A percentile compares a stretch with the other conserved stretches of the same genome.
Conservation (phyloP, 2,797 vertebrate species). For the Hylomyscus alleni region DNA sequence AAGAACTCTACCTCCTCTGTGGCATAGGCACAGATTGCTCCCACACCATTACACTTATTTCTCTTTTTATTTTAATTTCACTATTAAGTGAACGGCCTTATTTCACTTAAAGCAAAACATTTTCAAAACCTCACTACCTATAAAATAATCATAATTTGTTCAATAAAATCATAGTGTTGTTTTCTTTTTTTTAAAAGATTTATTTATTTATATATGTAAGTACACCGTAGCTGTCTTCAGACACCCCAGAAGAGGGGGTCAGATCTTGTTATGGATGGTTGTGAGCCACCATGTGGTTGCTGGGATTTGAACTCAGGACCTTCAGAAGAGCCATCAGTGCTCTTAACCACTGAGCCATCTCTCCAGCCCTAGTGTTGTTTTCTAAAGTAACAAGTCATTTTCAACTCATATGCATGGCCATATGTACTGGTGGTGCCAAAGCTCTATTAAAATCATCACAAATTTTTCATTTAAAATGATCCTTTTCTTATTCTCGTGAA, state of each 20-base stretch:
- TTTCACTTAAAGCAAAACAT: neutral
- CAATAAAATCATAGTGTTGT: neutral
- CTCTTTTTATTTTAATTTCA: neutral
- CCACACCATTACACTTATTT: neutral
- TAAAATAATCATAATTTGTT: neutral
- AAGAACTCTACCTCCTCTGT: neutral
- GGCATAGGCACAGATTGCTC: neutral
- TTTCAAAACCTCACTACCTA: neutral
- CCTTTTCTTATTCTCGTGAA: neutral
- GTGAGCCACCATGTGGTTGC: too few relatives aligned
- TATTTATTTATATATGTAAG: too few relatives aligned
- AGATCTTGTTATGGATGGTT: too few relatives aligned
- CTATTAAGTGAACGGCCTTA: neutral
- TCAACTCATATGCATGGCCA: neutral
- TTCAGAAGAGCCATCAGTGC: too few relatives aligned
- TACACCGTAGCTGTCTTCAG: too few relatives aligned
- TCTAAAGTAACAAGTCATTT: slow-evolving; percentile 2
- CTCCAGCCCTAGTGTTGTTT: neutral
- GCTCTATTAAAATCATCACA: neutral
- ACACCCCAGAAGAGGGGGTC: too few relatives aligned
- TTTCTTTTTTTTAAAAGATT: too few relatives aligned
- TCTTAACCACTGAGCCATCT: too few relatives aligned
- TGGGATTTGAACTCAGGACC: too few relatives aligned
- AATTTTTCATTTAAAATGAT: neutral
- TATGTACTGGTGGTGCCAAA: neutral